Percentiles rank a stretch among this genome's conserved stretches.
Evolutionary conservation across 2,113 vertebrate species (phyloP).

Genomic region (Gobiocypris rarus): DNA sequence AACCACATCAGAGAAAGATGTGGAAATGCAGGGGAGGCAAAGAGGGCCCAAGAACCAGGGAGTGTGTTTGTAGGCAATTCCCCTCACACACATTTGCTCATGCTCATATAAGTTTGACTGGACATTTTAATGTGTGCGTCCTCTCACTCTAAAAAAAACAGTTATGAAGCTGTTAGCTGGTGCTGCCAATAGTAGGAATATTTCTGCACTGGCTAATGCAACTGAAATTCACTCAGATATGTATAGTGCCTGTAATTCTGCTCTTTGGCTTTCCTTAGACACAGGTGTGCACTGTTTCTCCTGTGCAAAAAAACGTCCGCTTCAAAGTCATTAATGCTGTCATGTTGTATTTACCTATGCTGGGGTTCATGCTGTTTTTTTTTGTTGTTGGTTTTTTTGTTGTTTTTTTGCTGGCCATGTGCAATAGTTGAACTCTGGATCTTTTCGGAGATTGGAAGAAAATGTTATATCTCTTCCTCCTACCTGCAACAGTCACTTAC

Average conservation of each 20-base stretch:
- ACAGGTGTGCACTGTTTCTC: not conserved
- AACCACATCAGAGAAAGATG: constrained; percentile 44
- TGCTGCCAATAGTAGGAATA: not conserved
- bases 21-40: not conserved
- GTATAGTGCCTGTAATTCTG: not conserved
- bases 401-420: constrained; percentile 20
- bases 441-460: constrained; percentile 9
- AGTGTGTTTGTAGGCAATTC: not conserved
- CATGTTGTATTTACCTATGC: constrained; percentile 15
- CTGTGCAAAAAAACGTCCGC: not conserved
- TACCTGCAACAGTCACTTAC: constrained; percentile 21
- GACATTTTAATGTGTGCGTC: not conserved
- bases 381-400: not conserved
- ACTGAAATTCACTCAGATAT: not conserved
- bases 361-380: constrained; percentile 1
- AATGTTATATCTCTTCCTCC: constrained; percentile 3
- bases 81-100: not conserved
- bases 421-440: not conserved
- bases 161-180: not conserved
- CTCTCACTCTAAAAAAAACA: not conserved
- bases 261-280: not conserved
- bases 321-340: constrained; percentile 16
- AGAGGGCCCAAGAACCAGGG: not conserved
- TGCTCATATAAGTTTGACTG: not conserved
- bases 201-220: not conserved